Evolutionary conservation across 2,888 invertebrate species (phyloP).

Genomic region (Entomobrya multifasciata): DNA sequence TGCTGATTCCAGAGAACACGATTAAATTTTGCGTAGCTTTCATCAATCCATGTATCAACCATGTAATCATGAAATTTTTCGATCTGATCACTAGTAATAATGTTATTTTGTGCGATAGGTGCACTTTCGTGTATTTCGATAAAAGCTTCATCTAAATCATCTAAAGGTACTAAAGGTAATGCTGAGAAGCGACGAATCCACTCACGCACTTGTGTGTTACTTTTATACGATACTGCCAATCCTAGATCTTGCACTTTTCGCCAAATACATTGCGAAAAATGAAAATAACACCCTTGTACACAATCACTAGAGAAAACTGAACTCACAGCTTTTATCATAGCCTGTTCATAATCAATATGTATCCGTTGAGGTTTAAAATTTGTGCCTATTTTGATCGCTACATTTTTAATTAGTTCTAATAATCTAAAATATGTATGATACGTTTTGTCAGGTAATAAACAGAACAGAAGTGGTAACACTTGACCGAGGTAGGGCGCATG

Average conservation of each 20-base stretch:
- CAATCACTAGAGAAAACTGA: background rate
- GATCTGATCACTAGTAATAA: background rate
- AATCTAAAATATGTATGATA: background rate
- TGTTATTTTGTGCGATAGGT: background rate
- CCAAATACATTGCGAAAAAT: slow-evolving; percentile 11
- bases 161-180: background rate
- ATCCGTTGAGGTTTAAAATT: background rate
- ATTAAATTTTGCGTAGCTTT: background rate
- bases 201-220: background rate
- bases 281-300: background rate
- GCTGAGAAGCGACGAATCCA: background rate
- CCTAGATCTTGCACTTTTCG: background rate
- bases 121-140: background rate
- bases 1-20: background rate
- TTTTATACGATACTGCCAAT: background rate
- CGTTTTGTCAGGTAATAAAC: slow-evolving; percentile 1
- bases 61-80: too few relatives aligned
- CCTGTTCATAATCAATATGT: background rate
- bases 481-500: slow-evolving; percentile 3
- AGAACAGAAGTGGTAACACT: background rate
- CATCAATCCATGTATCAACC: too few relatives aligned
- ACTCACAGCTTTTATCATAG: background rate
- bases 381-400: background rate
- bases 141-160: background rate
- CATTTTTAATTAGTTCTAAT: background rate